Base-by-base conservation (phyloP, 2,113 vertebrate genomes). In the Corythornis madagascariensis region DNA sequence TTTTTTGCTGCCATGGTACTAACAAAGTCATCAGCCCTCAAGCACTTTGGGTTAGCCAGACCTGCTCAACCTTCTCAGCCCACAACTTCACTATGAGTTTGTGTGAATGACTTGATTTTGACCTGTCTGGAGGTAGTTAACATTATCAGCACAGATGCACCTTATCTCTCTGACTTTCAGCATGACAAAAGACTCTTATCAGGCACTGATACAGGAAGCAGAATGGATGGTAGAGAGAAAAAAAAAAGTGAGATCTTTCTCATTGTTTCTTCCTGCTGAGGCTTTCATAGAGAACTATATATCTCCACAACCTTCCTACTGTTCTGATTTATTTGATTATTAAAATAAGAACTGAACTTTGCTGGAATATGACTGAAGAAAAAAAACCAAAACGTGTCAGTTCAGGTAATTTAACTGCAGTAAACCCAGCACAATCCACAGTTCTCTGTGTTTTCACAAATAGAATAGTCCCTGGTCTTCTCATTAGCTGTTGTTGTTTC, bases 111-210 rank as follows among this genome's bases (percentile, higher is more conserved):
- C 77, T 89, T 50, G 72, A 16, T 57, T 91, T 42, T 83, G 82
- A 92, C 91, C 79, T 80, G 91, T 64, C 95, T 86, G 89, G 79
- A 81, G 79, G 60, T 72, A 67, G 75, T 89, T 88, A 89, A 63
- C 40, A 10, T 75, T 78, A 78, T 83, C 82, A 64, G 64, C 79
- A 55, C 47, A 93, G 78, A 83, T 50, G 22, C 29, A 28, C 45
- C 71, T 83, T 92, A 89, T 92, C 91, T 92, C 53, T 76, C 71
- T 65, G 91, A 88, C 92, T 95, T 92, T 89, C 60, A 80, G 71
- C 61, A 9, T 69, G 85, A 83, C 69, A 88, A 89, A 83, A 93
- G 61, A 29, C 65, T 81, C 84, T 93, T 88, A 92, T 33, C 82
- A 76, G 71, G 59, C 45, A 57, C 64, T 2, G 28, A 25, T 72